These are phyloP conservation scores for Pachypanchax playfairii DNA, from an alignment of 2,113 vertebrate species.

Conservation along the genomic window DNA sequence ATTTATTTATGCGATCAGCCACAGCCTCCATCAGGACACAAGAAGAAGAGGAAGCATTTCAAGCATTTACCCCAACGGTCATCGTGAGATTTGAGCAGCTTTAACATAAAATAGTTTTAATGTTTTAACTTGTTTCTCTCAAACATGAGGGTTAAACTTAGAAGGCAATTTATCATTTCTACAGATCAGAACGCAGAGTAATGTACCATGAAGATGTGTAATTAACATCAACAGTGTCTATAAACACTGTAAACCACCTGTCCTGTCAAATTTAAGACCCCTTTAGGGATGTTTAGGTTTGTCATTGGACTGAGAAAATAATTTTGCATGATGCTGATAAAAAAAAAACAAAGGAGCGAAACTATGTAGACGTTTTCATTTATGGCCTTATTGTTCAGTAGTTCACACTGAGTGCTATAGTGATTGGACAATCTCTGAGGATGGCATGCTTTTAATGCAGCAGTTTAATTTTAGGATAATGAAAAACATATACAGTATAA, in stretches of 20 bases:
- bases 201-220: too few relatives aligned
- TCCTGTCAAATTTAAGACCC: too few relatives aligned
- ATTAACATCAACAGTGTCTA: too few relatives aligned
- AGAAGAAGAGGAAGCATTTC: conserved; percentile 3
- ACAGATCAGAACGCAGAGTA: too few relatives aligned
- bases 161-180: too few relatives aligned
- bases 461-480: background rate
- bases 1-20: conserved; percentile 38
- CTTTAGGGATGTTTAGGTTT: too few relatives aligned
- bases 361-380: too few relatives aligned
- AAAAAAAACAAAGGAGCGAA: background rate
- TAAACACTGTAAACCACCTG: too few relatives aligned
- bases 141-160: too few relatives aligned
- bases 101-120: background rate
- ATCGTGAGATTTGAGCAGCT: background rate
- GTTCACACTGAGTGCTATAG: background rate
- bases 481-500: background rate
- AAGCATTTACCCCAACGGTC: conserved; percentile 3
- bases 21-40: conserved; percentile 7
- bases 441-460: background rate
- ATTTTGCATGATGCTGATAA: background rate
- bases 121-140: too few relatives aligned
- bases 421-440: background rate
- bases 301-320: background rate
- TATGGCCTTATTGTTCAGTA: background rate